A percentile compares a stretch with the other conserved stretches of the same genome.
Evolutionary conservation across 2,797 vertebrate genomes (phyloP).

Genomic region (Diplodus puntazzo): DNA sequence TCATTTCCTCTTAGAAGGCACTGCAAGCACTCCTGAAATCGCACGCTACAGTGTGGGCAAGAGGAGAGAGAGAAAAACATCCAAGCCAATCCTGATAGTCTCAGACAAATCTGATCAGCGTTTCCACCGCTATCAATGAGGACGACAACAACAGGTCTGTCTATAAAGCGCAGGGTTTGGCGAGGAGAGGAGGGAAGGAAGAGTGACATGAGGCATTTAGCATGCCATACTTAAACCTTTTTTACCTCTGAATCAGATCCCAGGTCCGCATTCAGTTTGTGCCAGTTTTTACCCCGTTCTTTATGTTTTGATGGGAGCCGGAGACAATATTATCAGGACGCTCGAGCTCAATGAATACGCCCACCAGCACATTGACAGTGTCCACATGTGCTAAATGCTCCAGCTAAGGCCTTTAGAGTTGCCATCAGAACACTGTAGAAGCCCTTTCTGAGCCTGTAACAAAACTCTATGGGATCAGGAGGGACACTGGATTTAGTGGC

Average conservation of each 20-base stretch:
- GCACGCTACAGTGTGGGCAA: conserved; percentile 82
- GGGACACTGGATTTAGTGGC: conserved; percentile 74
- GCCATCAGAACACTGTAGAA: conserved; percentile 64
- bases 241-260: conserved; percentile 84
- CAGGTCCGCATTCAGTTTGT: conserved; percentile 81
- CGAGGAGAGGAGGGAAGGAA: conserved; percentile 67
- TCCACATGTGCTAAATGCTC: conserved; percentile 78
- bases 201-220: conserved; percentile 79
- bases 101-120: conserved; percentile 84
- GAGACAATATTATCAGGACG: conserved; percentile 79
- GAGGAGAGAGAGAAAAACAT: conserved; percentile 64
- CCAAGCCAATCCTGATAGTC: conserved; percentile 80
- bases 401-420: conserved; percentile 75
- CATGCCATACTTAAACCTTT: conserved; percentile 77
- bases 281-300: conserved; percentile 79
- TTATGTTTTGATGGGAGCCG: conserved; percentile 74
- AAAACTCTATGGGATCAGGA: conserved; percentile 65
- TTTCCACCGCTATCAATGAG: conserved; percentile 73
- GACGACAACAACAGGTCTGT: conserved; percentile 80
- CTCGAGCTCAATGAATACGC: conserved; percentile 77
- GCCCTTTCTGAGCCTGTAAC: conserved; percentile 61
- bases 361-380: conserved; percentile 79
- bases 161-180: conserved; percentile 74
- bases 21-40: conserved; percentile 76
- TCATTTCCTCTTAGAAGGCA: conserved; percentile 85